Conservation (phyloP, 2,888 invertebrate genomes). For the Biston betularia region DNA sequence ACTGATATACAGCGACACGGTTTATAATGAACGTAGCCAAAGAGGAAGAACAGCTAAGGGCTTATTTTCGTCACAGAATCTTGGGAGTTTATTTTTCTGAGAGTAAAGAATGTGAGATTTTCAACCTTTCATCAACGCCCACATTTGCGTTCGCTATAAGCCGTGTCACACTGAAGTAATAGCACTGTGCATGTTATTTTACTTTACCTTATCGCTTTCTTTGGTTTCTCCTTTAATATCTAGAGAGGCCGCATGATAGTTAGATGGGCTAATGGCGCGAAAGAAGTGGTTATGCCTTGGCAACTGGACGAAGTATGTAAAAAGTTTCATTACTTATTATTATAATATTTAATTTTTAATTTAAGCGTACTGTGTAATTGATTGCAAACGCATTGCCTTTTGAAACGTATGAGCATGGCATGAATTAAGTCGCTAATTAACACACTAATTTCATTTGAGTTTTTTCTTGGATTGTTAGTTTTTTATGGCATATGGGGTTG, state of each 20-base stretch:
- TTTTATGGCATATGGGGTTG: background rate
- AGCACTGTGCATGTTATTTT: constrained; percentile 71
- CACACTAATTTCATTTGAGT: background rate
- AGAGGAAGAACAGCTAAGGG: too few relatives aligned
- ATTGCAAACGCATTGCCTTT: background rate
- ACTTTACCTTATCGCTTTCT: constrained; percentile 73
- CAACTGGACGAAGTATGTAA: constrained; percentile 80
- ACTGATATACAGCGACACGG: too few relatives aligned
- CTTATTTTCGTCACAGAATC: too few relatives aligned
- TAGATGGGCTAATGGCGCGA: constrained; percentile 83
- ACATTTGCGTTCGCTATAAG: too few relatives aligned
- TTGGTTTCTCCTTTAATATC: constrained; percentile 71
- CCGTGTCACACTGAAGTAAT: constrained; percentile 1
- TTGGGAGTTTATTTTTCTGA: too few relatives aligned
- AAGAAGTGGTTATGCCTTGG: constrained; percentile 83
- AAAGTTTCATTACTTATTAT: constrained; percentile 52
- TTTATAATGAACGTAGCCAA: too few relatives aligned
- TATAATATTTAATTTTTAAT: constrained; percentile 12
- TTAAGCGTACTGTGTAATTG: background rate
- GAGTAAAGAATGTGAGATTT: too few relatives aligned
- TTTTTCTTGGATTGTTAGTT: background rate
- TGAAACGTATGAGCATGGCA: background rate
- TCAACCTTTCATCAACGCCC: too few relatives aligned
- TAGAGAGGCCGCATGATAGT: constrained; percentile 85
- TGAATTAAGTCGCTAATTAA: background rate